Base-by-base conservation (phyloP, 2,113 vertebrate genomes). In the Reinhardtius hippoglossoides region DNA sequence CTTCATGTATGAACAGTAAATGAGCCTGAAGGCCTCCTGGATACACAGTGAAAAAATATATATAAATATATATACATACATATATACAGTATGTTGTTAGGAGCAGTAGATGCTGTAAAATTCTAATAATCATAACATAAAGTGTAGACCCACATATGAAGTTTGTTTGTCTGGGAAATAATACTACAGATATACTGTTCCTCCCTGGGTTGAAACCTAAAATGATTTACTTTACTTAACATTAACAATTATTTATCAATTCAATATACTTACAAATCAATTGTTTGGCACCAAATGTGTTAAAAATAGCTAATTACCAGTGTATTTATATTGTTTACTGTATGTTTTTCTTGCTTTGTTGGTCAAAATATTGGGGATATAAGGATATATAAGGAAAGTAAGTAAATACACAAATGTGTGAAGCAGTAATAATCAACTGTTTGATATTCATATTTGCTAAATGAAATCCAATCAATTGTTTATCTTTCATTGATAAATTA, bases 21-120 rank as follows among this genome's bases (percentile, higher is more conserved):
- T 94, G 44, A 99, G 85, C 81, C 95, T 91, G 88, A 97, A 96
- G 12, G 97, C 97, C 83, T 98, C 97, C 98, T 99, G 92, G 24
- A 44, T 21, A 2, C n/a, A 42, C 12, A 42, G 40, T 10, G 9
- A 42, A 42, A 12, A 13, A 46, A 48, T 3, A 13, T 1, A 44
- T 2, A 67, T 13, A 18, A 31, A 31, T 31, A 31, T 31, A 31
- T 27, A 40, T 40, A 10, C 46, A 52, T 4, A 13, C 0, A 44
- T 1, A 67, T 7, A 26, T 15, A 21, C 40, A 40, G 40, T 0
- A 46, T 7, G 54, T 13, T 6, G 20, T 80, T 16, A 70, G 56
- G 18, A 63, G 31, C 46, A 14, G 20, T 3, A 35, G 0, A 72
- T 16, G 57, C 40, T 27, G 1, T 50, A 31, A 48, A n/a, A 62